Evolutionary conservation across 2,888 invertebrate species (phyloP), one percentile per base, ranked within the genome.

Genomic region (Drosophila subsilvestris): DNA sequence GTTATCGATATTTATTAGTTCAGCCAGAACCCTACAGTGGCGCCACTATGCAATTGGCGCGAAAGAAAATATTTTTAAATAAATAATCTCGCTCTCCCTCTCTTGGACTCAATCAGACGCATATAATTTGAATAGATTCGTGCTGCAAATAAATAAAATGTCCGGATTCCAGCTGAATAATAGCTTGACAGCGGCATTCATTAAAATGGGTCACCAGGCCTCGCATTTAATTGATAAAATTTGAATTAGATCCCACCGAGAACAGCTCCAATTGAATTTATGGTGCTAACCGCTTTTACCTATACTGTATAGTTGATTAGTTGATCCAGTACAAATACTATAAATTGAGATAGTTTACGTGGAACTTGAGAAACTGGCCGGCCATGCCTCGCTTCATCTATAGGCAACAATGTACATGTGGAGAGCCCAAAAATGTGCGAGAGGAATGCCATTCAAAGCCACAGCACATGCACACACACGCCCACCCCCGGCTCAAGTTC

Each of bases 401-500:
- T 43, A 32, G 20, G 18, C 32, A 14, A 37, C 10, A 53, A 27
- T 9, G 51, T 50, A 17, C 27, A 50, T n/a, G 17, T 6, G 12
- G 12, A n/a, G 17, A 25, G 10, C 17, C 17, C 32, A 32, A 17
- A 17, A 50, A 50, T 22, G 42, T 43, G 17, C n/a, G 4, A 18
- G 9, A 20, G 18, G 27, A 45, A 7, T 10, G 29, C 17, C 29
- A 27, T 10, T 12, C 10, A 32, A 45, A 45, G 7, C 18, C 53
- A 10, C 17, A 50, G 27, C 25, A 48, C 10, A 51, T 32, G 17
- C 7, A n/a, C 18, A 27, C 18, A 27, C 20, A 3, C 18, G 6
- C 20, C 20, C 14, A 8, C 32, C 37, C 10, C 60, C 44, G 12
- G 47, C 63, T 54, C 87, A 81, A 87, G 87, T 86, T 81, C 86